These are phyloP conservation scores for Protodeltote pygarga DNA, from an alignment of 2,888 invertebrate genomes.

Conservation along the genomic window DNA sequence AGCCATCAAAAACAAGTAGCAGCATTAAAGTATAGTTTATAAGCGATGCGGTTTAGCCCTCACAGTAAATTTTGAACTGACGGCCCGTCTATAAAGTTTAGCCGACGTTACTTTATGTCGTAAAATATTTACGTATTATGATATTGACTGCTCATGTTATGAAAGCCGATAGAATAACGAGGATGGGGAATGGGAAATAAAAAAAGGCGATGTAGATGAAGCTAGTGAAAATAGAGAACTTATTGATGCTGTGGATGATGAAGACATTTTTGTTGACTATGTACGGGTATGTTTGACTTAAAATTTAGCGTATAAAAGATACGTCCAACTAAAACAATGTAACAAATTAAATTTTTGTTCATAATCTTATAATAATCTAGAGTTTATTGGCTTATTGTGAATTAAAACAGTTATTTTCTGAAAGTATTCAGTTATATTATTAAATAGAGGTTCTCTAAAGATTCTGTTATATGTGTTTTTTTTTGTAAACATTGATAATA, in stretches of 20 bases:
- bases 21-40: slow-evolving; percentile 52
- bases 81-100: slow-evolving; percentile 55
- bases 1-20: slow-evolving; percentile 51
- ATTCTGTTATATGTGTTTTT: no score
- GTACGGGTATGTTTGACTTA: no score
- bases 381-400: no score
- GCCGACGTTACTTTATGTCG: slow-evolving; percentile 45
- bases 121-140: slow-evolving; percentile 56
- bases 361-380: no score
- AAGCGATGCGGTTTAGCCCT: slow-evolving; percentile 51
- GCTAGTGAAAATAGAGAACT: background rate
- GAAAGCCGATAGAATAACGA: slow-evolving; percentile 15
- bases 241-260: background rate
- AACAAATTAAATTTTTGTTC: no score
- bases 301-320: no score
- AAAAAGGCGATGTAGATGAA: background rate
- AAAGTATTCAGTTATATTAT: no score
- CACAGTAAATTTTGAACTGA: slow-evolving; percentile 58
- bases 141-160: slow-evolving; percentile 35
- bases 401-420: no score
- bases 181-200: background rate
- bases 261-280: no score
- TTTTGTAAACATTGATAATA: no score
- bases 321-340: no score
- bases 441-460: no score